Percentiles rank a stretch among this genome's conserved stretches.
These are phyloP conservation scores for Odontophorus gujanensis DNA, from an alignment of 2,113 vertebrate genomes.

Conservation along the genomic window DNA sequence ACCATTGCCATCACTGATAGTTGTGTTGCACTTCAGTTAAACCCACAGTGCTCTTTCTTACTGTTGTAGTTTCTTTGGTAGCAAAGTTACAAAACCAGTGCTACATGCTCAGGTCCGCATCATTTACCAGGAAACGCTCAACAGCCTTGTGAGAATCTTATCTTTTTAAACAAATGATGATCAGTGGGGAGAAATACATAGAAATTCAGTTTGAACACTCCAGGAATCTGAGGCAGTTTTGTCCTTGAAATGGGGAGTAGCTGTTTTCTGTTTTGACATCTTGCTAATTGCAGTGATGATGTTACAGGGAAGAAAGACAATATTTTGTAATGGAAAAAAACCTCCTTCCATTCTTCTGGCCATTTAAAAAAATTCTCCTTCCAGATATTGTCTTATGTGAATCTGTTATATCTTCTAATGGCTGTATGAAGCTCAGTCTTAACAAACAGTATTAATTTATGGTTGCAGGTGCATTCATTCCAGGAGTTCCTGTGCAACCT, in stretches of 20 bases:
- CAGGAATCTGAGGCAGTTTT: not conserved
- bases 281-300: not conserved
- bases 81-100: not conserved
- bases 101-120: fast-evolving
- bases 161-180: not conserved
- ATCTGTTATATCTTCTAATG: not conserved
- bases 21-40: not conserved
- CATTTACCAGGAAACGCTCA: not conserved
- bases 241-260: not conserved
- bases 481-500: conserved; percentile 92
- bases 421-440: not conserved
- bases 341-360: not conserved
- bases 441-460: not conserved
- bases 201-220: not conserved
- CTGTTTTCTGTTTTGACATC: not conserved
- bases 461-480: conserved; percentile 92
- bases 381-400: not conserved
- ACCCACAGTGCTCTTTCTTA: not conserved
- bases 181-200: not conserved
- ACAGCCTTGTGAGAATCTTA: not conserved
- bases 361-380: not conserved
- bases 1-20: not conserved
- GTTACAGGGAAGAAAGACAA: not conserved
- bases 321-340: not conserved
- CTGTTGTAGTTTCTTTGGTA: not conserved